phyloP scores from a whole-genome alignment of 1,140 invertebrate species.

The Lepidurus apus region DNA sequence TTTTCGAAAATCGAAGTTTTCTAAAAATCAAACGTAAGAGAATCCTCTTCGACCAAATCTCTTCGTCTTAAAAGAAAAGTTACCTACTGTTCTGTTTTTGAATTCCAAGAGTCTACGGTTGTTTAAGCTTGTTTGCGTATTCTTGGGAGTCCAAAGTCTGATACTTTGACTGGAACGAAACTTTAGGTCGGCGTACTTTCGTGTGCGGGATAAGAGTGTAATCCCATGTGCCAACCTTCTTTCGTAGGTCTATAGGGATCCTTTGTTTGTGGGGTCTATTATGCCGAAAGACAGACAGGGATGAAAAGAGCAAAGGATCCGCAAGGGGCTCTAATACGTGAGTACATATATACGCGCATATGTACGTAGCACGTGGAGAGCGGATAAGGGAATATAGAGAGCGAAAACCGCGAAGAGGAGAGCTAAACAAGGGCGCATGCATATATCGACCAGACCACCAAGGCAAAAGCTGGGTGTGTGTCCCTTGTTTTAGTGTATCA shows the following conservation, averaged over 20 bases:
- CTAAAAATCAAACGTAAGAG: too few species aligned
- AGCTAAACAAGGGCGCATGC: neutral
- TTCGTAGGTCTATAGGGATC: slow-evolving; percentile 18
- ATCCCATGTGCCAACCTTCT: slow-evolving; percentile 12
- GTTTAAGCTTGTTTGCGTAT: neutral
- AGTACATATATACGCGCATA: neutral
- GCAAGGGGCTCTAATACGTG: neutral
- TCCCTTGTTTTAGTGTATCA: neutral
- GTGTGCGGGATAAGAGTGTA: neutral
- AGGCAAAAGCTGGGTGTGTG: neutral
- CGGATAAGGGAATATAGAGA: neutral
- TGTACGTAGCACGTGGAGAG: slow-evolving; percentile 3
- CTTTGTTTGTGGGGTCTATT: slow-evolving; percentile 18
- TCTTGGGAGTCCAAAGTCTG: neutral
- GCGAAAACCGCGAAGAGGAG: neutral
- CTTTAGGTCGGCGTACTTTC: neutral
- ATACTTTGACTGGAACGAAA: neutral
- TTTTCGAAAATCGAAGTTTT: too few species aligned
- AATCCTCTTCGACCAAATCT: too few species aligned
- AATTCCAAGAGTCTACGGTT: too few species aligned
- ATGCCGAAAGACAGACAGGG: neutral
- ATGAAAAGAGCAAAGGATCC: neutral
- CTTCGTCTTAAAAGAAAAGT: too few species aligned
- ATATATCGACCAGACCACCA: neutral
- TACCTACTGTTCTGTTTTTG: too few species aligned